These are phyloP conservation scores for Brachionus rubens DNA, from an alignment of 1,140 invertebrate species.

Conservation along the genomic window DNA sequence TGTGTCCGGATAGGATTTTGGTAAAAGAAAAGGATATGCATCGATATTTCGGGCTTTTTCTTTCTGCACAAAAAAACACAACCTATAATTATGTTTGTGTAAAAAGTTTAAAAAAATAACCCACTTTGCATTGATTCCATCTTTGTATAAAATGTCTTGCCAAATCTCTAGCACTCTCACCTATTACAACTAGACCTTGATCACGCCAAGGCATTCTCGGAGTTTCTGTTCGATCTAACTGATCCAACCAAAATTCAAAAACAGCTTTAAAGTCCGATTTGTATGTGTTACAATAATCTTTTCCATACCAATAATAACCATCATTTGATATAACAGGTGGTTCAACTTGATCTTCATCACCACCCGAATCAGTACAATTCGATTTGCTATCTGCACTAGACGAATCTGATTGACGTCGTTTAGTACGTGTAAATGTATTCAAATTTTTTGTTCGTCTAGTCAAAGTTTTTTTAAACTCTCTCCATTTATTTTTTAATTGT, in stretches of 20 bases:
- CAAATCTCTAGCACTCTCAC: slow-evolving; percentile 80
- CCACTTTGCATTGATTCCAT: slow-evolving; percentile 74
- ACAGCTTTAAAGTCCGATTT: slow-evolving; percentile 85
- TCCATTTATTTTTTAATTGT: not conserved
- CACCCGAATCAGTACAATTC: not conserved
- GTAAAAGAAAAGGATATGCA: slow-evolving; percentile 66
- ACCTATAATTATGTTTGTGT: not conserved
- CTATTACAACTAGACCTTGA: slow-evolving; percentile 77
- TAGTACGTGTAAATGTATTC: not conserved
- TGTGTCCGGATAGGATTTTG: slow-evolving; percentile 66
- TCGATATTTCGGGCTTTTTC: slow-evolving; percentile 19
- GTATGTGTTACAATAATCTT: slow-evolving; percentile 96
- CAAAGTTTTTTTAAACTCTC: not conserved
- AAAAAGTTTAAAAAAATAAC: not conserved
- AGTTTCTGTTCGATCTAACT: slow-evolving; percentile 71
- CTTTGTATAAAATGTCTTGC: slow-evolving; percentile 93
- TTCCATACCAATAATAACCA: slow-evolving; percentile 76
- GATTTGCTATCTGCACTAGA: not conserved
- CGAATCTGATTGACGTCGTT: not conserved
- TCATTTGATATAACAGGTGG: not conserved
- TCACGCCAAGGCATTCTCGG: slow-evolving; percentile 98
- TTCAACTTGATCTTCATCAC: not conserved
- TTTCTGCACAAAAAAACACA: not conserved
- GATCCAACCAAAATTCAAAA: slow-evolving; percentile 71
- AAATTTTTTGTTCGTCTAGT: not conserved